Conservation (phyloP, 1,140 invertebrate genomes). For the Scaptomyza graminum region DNA sequence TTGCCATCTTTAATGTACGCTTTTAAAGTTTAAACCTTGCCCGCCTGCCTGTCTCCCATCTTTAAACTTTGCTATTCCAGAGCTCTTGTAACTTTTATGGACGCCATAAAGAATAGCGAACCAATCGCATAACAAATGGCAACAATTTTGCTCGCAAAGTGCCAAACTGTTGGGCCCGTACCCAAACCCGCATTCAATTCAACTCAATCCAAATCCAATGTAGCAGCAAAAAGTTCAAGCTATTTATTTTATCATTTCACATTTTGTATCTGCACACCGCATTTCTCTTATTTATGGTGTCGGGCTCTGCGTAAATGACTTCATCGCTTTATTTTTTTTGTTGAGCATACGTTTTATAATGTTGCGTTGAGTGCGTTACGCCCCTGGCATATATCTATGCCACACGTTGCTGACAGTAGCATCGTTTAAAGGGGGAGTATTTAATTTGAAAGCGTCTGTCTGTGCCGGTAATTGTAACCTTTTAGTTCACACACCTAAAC, state of each 20-base stretch:
- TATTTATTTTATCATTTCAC: constrained; percentile 79
- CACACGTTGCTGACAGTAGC: constrained; percentile 67
- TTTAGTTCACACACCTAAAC: constrained; percentile 34
- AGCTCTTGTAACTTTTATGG: constrained; percentile 63
- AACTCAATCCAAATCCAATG: constrained; percentile 58
- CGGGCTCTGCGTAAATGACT: constrained; percentile 56
- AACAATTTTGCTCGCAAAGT: constrained; percentile 76
- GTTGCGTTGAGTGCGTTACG: constrained; percentile 1
- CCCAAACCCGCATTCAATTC: constrained; percentile 23
- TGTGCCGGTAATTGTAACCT: constrained; percentile 66
- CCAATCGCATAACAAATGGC: constrained; percentile 78
- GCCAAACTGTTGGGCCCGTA: constrained; percentile 31
- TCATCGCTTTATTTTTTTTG: constrained; percentile 65
- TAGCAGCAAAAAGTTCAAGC: constrained; percentile 69
- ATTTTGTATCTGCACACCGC: constrained; percentile 74
- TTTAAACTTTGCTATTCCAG: constrained; percentile 55
- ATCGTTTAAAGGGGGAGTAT: constrained; percentile 53
- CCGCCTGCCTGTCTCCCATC: constrained; percentile 23
- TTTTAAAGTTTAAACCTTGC: constrained; percentile 63
- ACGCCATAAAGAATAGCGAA: constrained; percentile 51
- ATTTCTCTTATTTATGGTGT: constrained; percentile 78
- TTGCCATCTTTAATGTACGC: constrained; percentile 69
- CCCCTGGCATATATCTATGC: constrained; percentile 15
- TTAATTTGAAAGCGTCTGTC: constrained; percentile 63
- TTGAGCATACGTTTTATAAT: constrained; percentile 6